These are phyloP conservation scores for Zingel zingel DNA, from an alignment of 2,113 vertebrate genomes.

Conservation along the genomic window DNA sequence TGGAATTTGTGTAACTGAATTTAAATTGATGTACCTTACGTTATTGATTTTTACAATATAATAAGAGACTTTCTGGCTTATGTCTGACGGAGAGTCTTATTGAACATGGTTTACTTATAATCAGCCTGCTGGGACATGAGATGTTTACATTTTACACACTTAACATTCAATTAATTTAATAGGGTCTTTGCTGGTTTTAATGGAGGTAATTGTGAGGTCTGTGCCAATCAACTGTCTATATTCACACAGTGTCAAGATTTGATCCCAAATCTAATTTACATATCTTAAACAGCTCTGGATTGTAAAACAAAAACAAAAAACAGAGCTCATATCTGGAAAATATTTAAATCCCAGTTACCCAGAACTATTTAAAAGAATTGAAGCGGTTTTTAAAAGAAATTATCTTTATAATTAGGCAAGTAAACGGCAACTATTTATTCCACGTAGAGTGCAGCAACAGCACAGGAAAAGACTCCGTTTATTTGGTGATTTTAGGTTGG, in stretches of 20 bases:
- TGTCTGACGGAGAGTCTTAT: neutral
- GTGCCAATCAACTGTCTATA: neutral
- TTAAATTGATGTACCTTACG: neutral
- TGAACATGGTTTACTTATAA: conserved; percentile 1
- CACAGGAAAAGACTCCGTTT: neutral
- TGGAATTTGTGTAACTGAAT: neutral
- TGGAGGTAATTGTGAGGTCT: neutral
- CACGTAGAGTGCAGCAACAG: neutral
- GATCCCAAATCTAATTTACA: neutral
- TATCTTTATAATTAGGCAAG: neutral
- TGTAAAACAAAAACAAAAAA: neutral
- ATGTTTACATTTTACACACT: conserved; percentile 5
- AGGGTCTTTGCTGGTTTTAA: conserved; percentile 3
- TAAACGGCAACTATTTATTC: neutral
- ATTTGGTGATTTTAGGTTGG: neutral
- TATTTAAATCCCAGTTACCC: neutral
- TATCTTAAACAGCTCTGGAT: neutral
- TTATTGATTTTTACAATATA: neutral
- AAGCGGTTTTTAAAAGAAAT: neutral
- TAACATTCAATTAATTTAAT: conserved; percentile 5
- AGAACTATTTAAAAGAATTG: neutral
- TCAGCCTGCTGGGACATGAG: conserved; percentile 3
- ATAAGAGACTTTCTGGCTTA: neutral
- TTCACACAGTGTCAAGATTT: neutral
- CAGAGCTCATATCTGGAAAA: neutral